A percentile compares a stretch with the other conserved stretches of the same genome.
These are phyloP conservation scores for Oreocharis arfaki DNA, from an alignment of 2,113 vertebrate genomes.

Conservation along the genomic window DNA sequence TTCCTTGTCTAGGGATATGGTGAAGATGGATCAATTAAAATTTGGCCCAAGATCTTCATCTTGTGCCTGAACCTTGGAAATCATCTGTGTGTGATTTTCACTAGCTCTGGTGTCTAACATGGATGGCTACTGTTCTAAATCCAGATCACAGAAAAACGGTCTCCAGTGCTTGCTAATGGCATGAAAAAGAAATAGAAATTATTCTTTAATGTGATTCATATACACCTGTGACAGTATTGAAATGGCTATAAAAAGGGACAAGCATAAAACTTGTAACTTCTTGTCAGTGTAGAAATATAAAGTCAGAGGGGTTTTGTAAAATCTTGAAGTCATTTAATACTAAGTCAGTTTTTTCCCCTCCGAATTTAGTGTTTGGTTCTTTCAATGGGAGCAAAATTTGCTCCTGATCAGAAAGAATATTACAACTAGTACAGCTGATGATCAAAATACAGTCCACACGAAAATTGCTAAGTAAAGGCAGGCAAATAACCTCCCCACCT, in stretches of 20 bases:
- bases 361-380: neutral
- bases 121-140: neutral
- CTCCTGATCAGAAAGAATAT: neutral
- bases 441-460: neutral
- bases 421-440: neutral
- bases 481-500: neutral
- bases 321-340: neutral
- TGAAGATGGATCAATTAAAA: neutral
- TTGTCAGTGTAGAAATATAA: neutral
- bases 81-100: neutral
- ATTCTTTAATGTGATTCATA: neutral
- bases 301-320: neutral
- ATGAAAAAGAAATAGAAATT: neutral
- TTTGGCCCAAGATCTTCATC: neutral
- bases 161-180: neutral
- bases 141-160: neutral
- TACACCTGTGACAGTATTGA: neutral
- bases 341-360: neutral
- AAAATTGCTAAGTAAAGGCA: neutral
- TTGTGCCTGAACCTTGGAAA: neutral
- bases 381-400: neutral
- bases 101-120: neutral
- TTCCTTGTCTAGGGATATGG: neutral
- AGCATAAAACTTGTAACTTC: neutral
- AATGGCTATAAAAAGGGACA: neutral